phyloP scores from a whole-genome alignment of 23 tunicate species.

The Ascidia mentula region DNA sequence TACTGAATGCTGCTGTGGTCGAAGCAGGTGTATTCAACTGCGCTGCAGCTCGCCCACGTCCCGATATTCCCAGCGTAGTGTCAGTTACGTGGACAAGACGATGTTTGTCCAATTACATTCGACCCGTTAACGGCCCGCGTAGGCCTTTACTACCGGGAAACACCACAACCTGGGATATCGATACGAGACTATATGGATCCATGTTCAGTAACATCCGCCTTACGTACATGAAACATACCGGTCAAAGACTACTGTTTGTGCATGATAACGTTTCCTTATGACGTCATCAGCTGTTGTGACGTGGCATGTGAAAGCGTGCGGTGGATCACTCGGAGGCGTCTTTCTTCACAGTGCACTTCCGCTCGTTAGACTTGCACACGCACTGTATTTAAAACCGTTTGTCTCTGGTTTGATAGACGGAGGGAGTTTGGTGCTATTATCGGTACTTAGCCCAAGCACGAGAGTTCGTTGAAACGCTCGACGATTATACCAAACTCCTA shows the following conservation, averaged over 20 bases:
- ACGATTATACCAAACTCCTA: no score
- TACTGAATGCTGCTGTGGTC: background rate
- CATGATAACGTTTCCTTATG: background rate
- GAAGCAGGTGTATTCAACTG: background rate
- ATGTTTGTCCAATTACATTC: background rate
- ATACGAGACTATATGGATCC: no score
- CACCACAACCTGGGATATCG: no score
- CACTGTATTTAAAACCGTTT: no score
- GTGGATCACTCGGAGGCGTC: background rate
- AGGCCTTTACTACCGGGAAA: no score
- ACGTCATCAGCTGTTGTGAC: constrained; percentile 14
- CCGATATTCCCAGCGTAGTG: background rate
- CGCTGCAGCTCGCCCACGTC: background rate
- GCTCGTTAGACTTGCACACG: no score
- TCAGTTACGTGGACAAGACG: background rate
- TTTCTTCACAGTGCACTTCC: background rate
- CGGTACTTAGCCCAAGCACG: no score
- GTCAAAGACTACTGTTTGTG: background rate
- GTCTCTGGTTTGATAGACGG: no score
- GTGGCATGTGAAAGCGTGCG: background rate
- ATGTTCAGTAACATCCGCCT: no score
- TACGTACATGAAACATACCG: background rate
- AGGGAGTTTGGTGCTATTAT: no score
- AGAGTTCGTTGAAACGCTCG: no score
- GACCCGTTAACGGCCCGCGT: background rate